Evolutionary conservation across 2,113 vertebrate genomes (phyloP).

Genomic region (Engraulis encrasicolus): DNA sequence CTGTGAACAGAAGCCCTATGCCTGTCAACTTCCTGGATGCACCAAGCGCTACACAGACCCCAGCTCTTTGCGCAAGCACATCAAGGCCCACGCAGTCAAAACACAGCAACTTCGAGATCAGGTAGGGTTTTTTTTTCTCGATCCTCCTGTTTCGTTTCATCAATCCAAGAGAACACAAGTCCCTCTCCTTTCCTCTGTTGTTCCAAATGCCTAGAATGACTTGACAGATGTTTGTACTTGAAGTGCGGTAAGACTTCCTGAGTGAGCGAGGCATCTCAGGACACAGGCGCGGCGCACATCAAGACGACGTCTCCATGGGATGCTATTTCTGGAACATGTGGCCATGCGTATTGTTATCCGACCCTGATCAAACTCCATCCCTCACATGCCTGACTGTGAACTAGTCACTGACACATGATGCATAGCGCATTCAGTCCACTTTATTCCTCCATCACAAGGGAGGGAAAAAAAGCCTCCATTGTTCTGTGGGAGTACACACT

Average conservation of each 20-base stretch:
- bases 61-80: conserved; percentile 73
- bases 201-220: too few species aligned
- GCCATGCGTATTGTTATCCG: not conserved
- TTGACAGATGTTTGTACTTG: not conserved
- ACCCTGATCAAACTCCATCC: not conserved
- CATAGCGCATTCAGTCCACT: too few species aligned
- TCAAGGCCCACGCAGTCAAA: conserved; percentile 70
- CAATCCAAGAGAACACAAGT: too few species aligned
- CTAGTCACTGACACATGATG: not conserved
- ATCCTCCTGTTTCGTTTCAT: not conserved
- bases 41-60: too few species aligned
- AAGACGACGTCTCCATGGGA: not conserved
- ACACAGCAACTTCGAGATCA: conserved; percentile 64
- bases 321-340: not conserved
- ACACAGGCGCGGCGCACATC: too few species aligned
- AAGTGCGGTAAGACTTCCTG: not conserved
- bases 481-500: conserved; percentile 55
- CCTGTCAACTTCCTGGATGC: conserved; percentile 74
- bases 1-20: conserved; percentile 69
- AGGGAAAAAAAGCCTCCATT: conserved; percentile 72
- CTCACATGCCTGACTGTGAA: not conserved
- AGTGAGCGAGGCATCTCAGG: conserved; percentile 2
- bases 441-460: too few species aligned
- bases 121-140: conserved; percentile 50
- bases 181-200: too few species aligned